Evolutionary conservation across 2,113 vertebrate genomes (phyloP), one percentile per base, ranked within the genome.

Genomic region (Podocnemis expansa): DNA sequence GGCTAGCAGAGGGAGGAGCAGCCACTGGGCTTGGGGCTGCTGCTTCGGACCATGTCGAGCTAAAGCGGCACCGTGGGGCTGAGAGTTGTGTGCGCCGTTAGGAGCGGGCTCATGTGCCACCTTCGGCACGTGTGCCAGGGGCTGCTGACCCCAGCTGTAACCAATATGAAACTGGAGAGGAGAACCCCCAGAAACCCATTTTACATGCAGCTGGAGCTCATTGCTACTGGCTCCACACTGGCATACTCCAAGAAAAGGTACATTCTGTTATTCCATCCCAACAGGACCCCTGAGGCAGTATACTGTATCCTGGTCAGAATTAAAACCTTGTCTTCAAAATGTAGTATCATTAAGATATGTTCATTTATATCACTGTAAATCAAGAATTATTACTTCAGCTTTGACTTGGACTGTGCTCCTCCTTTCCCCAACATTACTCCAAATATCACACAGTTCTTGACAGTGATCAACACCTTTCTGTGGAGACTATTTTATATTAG

Each of bases 291-390:
- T 2, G 56, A 12, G 11, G 27, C 10, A 81, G n/a, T n/a, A 14
- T 25, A 3, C 3, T 25, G 10, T 45, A 56, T 5, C 4, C 10
- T 49, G 75, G 8, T 34, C 7, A 0, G 1, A 5, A 0, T 1
- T 17, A 38, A 8, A 13, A 10, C 5, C 10, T 19, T 4, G 3
- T 24, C 25, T 24, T 10, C 0, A 0, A 83, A 43, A 41, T 1
- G n/a, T 11, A 80, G 1, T 56, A 0, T 0, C 12, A 54, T 22
- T 51, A 1, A 27, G 8, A 13, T 2, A 1, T 6, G 43, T 31
- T 54, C 0, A 13, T 43, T 38, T 38, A 75, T 75, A 25, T 12
- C 41, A 7, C 10, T 43, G 41, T 45, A 45, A 76, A 45, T 76
- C 73, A 4, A 7, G 70, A 76, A 27, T 43, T 7, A 0, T 27